phyloP scores from a whole-genome alignment of 2,797 vertebrate species.

The Halcyon badia region DNA sequence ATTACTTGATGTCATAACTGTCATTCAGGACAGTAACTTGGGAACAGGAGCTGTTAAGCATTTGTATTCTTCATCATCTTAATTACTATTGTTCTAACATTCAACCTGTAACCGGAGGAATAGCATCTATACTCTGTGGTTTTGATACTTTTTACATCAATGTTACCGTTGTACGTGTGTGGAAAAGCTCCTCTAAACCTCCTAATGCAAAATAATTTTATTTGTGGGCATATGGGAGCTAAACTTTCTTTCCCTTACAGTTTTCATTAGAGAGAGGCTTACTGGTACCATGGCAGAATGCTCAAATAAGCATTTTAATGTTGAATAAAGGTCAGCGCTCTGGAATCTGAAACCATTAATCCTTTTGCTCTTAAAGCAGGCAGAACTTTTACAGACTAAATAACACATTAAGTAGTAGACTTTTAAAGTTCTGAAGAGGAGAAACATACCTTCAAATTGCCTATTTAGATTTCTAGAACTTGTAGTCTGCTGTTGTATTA shows the following conservation, averaged over 20 bases:
- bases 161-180: neutral
- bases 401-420: slow-evolving; percentile 77
- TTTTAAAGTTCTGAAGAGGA: slow-evolving; percentile 71
- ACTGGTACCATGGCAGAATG: slow-evolving; percentile 76
- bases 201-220: slow-evolving; percentile 35
- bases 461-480: slow-evolving; percentile 35
- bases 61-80: neutral
- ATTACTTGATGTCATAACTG: neutral
- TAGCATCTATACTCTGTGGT: neutral
- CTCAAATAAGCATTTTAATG: slow-evolving; percentile 85
- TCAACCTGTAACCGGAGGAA: neutral
- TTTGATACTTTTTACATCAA: slow-evolving; percentile 2
- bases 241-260: slow-evolving; percentile 76
- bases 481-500: slow-evolving; percentile 36
- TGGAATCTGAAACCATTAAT: slow-evolving; percentile 84
- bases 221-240: slow-evolving; percentile 59
- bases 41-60: neutral
- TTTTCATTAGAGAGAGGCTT: slow-evolving; percentile 80
- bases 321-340: slow-evolving; percentile 83
- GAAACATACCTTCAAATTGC: slow-evolving; percentile 51
- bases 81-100: neutral
- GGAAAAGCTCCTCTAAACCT: neutral
- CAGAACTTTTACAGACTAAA: slow-evolving; percentile 79
- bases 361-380: slow-evolving; percentile 83
- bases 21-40: neutral